Conservation (phyloP, 2,888 invertebrate species). For the Sericinus montela region DNA sequence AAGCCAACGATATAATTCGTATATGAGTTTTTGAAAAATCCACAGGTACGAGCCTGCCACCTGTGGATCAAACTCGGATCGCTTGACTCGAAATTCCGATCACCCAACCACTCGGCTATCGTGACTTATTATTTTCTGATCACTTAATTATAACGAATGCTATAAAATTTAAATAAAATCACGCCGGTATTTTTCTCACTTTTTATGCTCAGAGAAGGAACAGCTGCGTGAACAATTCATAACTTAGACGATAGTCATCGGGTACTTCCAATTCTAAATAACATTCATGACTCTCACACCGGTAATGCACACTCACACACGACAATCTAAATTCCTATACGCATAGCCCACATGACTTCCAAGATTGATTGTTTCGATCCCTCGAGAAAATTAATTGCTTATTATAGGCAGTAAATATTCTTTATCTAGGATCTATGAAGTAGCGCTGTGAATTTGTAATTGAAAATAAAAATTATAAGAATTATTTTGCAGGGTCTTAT, state of each 20-base stretch:
- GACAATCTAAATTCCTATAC: conserved; percentile 8
- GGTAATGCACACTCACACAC: background rate
- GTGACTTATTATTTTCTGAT: too few species aligned
- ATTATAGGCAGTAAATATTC: conserved; percentile 3
- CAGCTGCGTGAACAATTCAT: background rate
- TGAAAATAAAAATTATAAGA: background rate
- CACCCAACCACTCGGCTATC: too few species aligned
- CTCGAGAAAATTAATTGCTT: conserved; percentile 6
- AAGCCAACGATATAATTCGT: too few species aligned
- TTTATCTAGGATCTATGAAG: background rate
- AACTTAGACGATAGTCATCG: background rate
- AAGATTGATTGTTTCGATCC: conserved; percentile 14
- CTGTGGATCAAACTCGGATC: too few species aligned
- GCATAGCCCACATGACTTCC: conserved; percentile 5
- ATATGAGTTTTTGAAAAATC: too few species aligned
- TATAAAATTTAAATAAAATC: background rate
- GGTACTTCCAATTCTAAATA: background rate
- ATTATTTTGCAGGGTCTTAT: too few species aligned
- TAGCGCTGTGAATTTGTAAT: background rate
- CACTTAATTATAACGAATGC: background rate
- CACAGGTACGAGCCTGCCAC: too few species aligned
- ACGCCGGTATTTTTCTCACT: background rate
- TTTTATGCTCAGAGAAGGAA: background rate
- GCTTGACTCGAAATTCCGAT: too few species aligned
- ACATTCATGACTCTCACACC: background rate